A percentile compares a stretch with the other conserved stretches of the same genome.
phyloP scores from a whole-genome alignment of 1,140 invertebrate genomes.

The Ceratitis capitata region DNA sequence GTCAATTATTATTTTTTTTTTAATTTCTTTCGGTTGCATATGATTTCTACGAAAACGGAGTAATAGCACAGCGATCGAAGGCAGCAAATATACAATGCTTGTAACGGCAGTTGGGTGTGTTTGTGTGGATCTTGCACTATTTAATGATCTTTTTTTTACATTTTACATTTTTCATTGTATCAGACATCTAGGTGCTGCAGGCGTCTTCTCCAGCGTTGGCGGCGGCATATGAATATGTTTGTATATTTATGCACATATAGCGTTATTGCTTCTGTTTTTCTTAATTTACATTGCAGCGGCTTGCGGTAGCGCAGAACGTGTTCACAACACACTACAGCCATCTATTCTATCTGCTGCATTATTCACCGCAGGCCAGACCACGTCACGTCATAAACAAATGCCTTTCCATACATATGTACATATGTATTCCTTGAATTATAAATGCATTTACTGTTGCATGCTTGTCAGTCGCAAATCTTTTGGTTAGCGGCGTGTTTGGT shows the following conservation, averaged over 20 bases:
- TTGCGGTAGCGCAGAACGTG: background rate
- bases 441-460: background rate
- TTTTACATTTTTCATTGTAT: constrained; percentile 6
- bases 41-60: background rate
- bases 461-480: constrained; percentile 9
- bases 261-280: background rate
- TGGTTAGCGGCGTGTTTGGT: no score
- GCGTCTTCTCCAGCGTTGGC: background rate
- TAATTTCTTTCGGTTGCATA: background rate
- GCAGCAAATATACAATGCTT: background rate
- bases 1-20: background rate
- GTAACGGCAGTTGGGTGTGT: background rate
- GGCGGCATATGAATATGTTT: background rate
- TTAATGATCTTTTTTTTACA: no score
- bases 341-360: background rate
- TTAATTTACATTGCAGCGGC: background rate
- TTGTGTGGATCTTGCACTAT: background rate
- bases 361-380: background rate
- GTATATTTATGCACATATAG: background rate
- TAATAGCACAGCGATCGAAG: background rate
- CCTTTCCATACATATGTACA: background rate
- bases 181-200: background rate
- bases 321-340: background rate
- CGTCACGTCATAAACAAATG: background rate
- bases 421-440: background rate